Evolutionary conservation across 53 echinoderm and acorn worm genomes (phyloP).

Genomic region (Henricia sp.): DNA sequence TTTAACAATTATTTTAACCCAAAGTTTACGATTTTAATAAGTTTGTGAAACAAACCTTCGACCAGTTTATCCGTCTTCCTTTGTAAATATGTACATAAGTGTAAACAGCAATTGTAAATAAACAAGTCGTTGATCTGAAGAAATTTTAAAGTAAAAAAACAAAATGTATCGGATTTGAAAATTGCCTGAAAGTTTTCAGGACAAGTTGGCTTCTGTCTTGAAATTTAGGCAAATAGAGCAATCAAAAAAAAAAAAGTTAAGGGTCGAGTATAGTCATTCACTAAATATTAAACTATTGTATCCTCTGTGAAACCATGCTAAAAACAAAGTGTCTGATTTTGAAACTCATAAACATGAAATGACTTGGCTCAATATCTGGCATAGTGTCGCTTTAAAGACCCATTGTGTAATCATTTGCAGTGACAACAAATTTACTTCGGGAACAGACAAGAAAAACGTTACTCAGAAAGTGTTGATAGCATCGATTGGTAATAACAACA

Average conservation of each 20-base stretch:
- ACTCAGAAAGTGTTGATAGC: no score
- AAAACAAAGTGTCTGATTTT: no score
- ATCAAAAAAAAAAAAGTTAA: neutral
- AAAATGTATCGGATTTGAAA: neutral
- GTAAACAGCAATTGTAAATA: constrained; percentile 1
- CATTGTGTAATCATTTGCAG: no score
- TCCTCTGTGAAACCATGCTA: no score
- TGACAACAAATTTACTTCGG: no score
- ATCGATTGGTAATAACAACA: no score
- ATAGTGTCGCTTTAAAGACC: no score
- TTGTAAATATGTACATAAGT: constrained; percentile 57
- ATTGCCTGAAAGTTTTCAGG: neutral
- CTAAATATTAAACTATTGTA: neutral
- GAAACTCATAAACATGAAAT: no score
- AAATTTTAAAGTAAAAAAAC: neutral
- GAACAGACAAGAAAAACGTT: no score
- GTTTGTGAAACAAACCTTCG: neutral
- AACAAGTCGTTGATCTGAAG: neutral
- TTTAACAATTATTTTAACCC: neutral
- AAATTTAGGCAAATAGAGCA: neutral
- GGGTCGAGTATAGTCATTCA: neutral
- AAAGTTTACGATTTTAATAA: neutral
- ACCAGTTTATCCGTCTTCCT: constrained; percentile 32
- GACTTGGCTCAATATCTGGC: no score
- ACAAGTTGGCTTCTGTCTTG: neutral